Percentiles rank a stretch among this genome's conserved stretches.
These are phyloP conservation scores for Betta splendens DNA, from an alignment of 2,797 vertebrate genomes.

Conservation along the genomic window DNA sequence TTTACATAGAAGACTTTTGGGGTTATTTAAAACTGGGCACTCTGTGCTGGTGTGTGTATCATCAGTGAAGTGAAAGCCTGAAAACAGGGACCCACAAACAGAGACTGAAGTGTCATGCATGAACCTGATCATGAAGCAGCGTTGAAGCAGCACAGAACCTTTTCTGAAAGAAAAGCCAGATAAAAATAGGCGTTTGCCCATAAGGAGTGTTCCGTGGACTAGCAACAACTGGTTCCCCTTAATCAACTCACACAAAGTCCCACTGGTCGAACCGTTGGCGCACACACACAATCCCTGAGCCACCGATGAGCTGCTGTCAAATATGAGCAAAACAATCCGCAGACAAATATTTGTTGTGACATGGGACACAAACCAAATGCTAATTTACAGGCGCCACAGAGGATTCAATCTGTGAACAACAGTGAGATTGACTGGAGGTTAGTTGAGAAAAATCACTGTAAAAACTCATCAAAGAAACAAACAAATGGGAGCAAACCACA, in stretches of 20 bases:
- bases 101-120: not conserved
- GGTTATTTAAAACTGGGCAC: no score
- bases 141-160: no score
- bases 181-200: slow-evolving; percentile 45
- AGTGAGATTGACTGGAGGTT: slow-evolving; percentile 56
- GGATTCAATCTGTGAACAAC: slow-evolving; percentile 59
- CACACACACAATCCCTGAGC: slow-evolving; percentile 25
- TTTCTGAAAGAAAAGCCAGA: no score
- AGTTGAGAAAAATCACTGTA: slow-evolving; percentile 23
- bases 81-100: no score
- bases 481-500: slow-evolving; percentile 46
- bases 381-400: slow-evolving; percentile 58
- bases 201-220: slow-evolving; percentile 39
- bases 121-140: no score
- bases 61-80: no score
- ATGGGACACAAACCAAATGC: slow-evolving; percentile 62
- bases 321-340: slow-evolving; percentile 66
- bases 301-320: slow-evolving; percentile 64
- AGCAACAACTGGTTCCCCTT: slow-evolving; percentile 19
- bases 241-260: slow-evolving; percentile 42
- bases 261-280: slow-evolving; percentile 15
- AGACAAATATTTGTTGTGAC: slow-evolving; percentile 71
- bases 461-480: slow-evolving; percentile 42
- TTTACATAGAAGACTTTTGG: no score
- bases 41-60: no score